These are phyloP conservation scores for Platysternon megacephalum DNA, from an alignment of 2,113 vertebrate genomes.

Conservation along the genomic window DNA sequence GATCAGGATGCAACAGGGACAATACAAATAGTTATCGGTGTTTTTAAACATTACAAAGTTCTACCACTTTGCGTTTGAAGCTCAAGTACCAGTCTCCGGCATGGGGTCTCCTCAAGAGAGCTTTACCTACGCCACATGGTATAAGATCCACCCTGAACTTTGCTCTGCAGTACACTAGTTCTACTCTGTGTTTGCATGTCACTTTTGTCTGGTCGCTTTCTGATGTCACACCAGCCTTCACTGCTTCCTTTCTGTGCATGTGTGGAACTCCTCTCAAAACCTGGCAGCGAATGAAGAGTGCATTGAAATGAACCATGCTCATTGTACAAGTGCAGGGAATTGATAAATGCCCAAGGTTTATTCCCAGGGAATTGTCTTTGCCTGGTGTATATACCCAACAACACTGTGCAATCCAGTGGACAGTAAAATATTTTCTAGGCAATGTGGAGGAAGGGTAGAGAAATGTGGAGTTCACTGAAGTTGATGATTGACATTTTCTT, in stretches of 20 bases:
- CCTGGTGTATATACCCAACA: neutral
- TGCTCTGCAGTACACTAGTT: neutral
- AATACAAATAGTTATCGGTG: neutral
- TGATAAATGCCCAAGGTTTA: neutral
- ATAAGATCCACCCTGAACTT: neutral
- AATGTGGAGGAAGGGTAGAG: no score
- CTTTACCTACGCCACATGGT: neutral
- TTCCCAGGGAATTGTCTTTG: neutral
- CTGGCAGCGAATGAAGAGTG: neutral
- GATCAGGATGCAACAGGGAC: neutral
- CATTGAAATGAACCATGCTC: neutral
- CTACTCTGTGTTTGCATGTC: no score
- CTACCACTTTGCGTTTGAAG: neutral
- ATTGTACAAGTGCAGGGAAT: neutral
- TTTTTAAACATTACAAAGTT: neutral
- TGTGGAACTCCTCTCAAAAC: neutral
- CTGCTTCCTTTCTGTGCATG: neutral
- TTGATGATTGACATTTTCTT: fast-evolving
- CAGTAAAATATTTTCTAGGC: neutral
- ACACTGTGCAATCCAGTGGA: neutral
- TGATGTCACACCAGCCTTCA: neutral
- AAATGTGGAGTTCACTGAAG: neutral
- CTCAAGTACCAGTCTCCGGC: neutral
- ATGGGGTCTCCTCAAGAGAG: neutral
- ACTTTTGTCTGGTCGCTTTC: neutral